These are phyloP conservation scores for Pogonocherus hispidulus DNA, from an alignment of 2,888 invertebrate species.

Conservation along the genomic window DNA sequence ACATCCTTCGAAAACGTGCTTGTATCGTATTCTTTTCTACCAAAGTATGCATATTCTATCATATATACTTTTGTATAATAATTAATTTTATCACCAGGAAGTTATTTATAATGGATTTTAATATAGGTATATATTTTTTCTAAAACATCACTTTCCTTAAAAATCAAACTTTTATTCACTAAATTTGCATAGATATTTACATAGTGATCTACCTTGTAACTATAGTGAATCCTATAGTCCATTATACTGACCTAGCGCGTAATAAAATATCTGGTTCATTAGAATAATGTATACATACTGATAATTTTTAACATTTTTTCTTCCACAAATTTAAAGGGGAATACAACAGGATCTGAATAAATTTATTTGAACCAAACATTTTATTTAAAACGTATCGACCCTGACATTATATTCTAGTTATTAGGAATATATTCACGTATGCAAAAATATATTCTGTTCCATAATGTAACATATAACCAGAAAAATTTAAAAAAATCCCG, in stretches of 20 bases:
- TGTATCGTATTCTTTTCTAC: too few species aligned
- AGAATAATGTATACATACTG: not conserved
- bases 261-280: constrained; percentile 5
- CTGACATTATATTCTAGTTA: not conserved
- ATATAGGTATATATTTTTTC: not conserved
- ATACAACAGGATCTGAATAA: not conserved
- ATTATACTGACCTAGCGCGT: not conserved
- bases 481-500: too few species aligned
- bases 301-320: not conserved
- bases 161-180: not conserved
- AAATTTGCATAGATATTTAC: not conserved
- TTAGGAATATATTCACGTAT: not conserved
- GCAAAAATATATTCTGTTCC: not conserved
- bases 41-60: too few species aligned
- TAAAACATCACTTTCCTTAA: not conserved
- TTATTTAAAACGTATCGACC: not conserved
- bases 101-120: not conserved
- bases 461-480: too few species aligned
- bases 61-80: too few species aligned
- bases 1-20: too few species aligned
- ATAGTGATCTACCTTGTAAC: not conserved
- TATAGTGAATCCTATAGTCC: not conserved
- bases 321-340: not conserved
- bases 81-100: constrained; percentile 2
- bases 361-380: not conserved